Conservation (phyloP, 2,797 vertebrate species). For the Sciurus vulgaris region DNA sequence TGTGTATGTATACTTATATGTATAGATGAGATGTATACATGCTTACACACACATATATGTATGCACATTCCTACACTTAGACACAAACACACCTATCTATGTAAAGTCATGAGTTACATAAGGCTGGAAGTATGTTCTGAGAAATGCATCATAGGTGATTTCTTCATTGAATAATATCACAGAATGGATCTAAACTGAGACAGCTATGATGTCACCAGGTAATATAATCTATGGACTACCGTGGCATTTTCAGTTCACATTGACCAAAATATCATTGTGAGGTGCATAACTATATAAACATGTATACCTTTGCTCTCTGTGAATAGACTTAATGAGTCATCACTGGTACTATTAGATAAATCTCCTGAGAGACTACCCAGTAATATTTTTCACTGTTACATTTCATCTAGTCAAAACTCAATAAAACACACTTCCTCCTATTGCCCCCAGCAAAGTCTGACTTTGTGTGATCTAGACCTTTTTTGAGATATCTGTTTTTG, state of each 20-base stretch:
- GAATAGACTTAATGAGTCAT: neutral
- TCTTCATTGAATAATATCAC: neutral
- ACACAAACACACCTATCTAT: neutral
- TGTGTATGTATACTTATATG: neutral
- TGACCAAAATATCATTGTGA: neutral
- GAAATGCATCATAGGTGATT: neutral
- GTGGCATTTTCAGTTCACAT: no score
- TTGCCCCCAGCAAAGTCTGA: neutral
- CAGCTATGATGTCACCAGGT: neutral
- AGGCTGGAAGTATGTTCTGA: neutral
- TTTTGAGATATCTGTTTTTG: conserved; percentile 27
- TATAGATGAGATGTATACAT: neutral
- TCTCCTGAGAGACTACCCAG: neutral
- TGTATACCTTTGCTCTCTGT: neutral
- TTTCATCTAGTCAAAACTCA: conserved; percentile 15
- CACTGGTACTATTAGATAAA: neutral
- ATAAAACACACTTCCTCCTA: neutral
- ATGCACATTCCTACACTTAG: neutral
- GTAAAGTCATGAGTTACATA: neutral
- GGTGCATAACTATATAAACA: neutral
- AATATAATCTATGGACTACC: neutral
- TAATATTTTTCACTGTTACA: neutral
- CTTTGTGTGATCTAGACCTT: neutral
- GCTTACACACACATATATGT: no score
- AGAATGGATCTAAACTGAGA: neutral